These are phyloP conservation scores for Scolanthus callimorphus DNA, from an alignment of 92 coral and sea anemone species.

Conservation along the genomic window DNA sequence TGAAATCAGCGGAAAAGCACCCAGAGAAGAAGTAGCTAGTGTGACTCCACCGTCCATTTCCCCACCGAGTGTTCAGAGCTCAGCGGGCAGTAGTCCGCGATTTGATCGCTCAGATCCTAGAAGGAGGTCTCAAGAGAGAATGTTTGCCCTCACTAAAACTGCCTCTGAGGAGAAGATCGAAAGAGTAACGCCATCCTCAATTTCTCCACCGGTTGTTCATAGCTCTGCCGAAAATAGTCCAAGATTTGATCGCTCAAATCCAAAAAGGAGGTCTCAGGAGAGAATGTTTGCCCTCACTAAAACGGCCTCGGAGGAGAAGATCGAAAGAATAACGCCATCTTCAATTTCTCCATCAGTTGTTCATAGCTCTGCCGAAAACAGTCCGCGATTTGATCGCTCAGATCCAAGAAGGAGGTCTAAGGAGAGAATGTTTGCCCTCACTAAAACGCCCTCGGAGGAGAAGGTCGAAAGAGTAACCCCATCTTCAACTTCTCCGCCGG, in stretches of 20 bases:
- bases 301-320: too few relatives aligned
- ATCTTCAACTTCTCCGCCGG: background rate
- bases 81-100: background rate
- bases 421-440: background rate
- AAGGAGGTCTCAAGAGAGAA: constrained; percentile 7
- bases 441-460: background rate
- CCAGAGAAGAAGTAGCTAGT: background rate
- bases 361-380: background rate
- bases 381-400: background rate
- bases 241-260: too few relatives aligned
- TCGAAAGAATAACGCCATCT: too few relatives aligned
- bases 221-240: too few relatives aligned
- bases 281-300: too few relatives aligned
- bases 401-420: background rate
- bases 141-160: constrained; percentile 14
- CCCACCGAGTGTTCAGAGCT: background rate
- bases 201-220: too few relatives aligned
- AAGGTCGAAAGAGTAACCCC: background rate
- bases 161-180: background rate
- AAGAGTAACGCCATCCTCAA: too few relatives aligned
- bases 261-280: too few relatives aligned
- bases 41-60: background rate
- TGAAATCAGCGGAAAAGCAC: background rate
- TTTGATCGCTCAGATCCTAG: background rate
- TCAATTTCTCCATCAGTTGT: too few relatives aligned